Percentiles rank a stretch among this genome's conserved stretches.
phyloP scores from a whole-genome alignment of 2,888 invertebrate genomes.

The Macrophya annulata region DNA sequence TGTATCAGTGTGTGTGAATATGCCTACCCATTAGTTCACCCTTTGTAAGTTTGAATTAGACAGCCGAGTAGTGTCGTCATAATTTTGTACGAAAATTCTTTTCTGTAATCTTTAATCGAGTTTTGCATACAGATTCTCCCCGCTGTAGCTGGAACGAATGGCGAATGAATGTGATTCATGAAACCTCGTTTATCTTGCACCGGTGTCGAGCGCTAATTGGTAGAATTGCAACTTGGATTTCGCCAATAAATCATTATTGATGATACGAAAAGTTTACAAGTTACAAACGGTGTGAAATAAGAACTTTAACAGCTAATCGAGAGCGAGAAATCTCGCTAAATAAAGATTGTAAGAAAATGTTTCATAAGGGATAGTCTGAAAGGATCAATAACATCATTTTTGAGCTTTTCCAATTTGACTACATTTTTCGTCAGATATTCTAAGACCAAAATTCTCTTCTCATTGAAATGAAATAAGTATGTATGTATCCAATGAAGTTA shows the following conservation, averaged over 20 bases:
- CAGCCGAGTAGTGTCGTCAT: neutral
- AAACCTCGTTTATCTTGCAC: neutral
- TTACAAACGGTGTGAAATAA: neutral
- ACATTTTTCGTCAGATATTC: neutral
- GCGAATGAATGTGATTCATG: slow-evolving; percentile 10
- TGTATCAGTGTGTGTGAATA: neutral
- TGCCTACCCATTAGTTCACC: neutral
- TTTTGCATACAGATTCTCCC: neutral
- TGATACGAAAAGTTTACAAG: neutral
- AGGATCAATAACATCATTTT: neutral
- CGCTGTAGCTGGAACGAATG: neutral
- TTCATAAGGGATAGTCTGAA: neutral
- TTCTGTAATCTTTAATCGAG: neutral
- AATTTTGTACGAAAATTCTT: neutral
- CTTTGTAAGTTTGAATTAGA: neutral
- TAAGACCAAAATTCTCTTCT: neutral
- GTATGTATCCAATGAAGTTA: neutral
- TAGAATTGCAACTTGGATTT: neutral
- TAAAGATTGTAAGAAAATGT: neutral
- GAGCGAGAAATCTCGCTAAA: neutral
- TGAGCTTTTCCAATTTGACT: neutral
- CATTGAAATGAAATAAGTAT: neutral
- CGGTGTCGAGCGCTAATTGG: neutral
- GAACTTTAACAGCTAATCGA: neutral
- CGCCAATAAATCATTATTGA: neutral